phyloP scores from a whole-genome alignment of 2,113 vertebrate genomes.

The Ceyx cyanopectus region DNA sequence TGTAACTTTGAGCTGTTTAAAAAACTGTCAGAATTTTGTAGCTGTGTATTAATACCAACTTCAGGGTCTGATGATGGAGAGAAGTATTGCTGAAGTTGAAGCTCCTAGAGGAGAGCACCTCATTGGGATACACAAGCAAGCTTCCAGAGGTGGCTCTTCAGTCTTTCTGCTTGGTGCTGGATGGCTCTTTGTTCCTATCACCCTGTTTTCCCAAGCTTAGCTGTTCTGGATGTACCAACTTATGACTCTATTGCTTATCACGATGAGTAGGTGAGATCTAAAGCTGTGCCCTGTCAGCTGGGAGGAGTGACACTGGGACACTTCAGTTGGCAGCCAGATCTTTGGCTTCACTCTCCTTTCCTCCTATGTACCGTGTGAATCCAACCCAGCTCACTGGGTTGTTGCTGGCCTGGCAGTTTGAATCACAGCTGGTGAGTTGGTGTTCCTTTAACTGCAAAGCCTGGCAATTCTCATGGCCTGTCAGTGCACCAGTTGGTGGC shows the following conservation, averaged over 20 bases:
- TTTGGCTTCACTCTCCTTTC: background rate
- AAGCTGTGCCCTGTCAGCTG: background rate
- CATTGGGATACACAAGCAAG: background rate
- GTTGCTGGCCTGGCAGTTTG: slow-evolving; percentile 24
- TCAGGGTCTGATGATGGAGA: background rate
- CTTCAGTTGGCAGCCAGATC: background rate
- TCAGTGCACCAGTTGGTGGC: slow-evolving; percentile 37
- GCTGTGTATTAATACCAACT: background rate
- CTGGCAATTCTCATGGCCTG: slow-evolving; percentile 50
- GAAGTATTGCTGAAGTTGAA: background rate
- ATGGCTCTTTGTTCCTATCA: background rate
- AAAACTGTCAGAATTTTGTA: background rate
- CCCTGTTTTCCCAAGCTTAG: background rate
- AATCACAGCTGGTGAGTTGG: slow-evolving; percentile 62
- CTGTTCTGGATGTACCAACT: background rate
- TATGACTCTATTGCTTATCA: background rate
- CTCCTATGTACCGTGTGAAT: background rate
- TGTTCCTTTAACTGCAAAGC: slow-evolving; percentile 44
- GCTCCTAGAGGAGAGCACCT: background rate
- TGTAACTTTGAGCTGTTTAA: background rate
- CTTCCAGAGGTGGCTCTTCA: background rate
- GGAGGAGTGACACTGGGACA: background rate
- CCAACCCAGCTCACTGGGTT: background rate
- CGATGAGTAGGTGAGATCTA: background rate
- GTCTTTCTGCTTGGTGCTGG: background rate